Evolutionary conservation across 92 coral and sea anemone species (phyloP).

Genomic region (Meandrina meandrites): DNA sequence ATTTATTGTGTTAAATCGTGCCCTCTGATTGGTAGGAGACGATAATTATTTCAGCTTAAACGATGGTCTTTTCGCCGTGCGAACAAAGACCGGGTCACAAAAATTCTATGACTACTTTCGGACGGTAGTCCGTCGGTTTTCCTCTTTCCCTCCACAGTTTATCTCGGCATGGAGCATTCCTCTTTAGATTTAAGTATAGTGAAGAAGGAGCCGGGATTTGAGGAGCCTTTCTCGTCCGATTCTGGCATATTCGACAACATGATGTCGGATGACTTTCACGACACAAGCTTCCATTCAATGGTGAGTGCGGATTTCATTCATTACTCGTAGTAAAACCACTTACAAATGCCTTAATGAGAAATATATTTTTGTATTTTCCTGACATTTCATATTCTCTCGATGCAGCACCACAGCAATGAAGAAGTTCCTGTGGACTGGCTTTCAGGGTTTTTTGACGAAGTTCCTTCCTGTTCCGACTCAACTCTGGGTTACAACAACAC

Average conservation of each 20-base stretch:
- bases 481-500: conserved; percentile 55
- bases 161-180: conserved; percentile 68
- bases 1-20: background rate
- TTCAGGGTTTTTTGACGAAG: conserved; percentile 90
- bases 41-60: conserved; percentile 54
- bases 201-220: conserved; percentile 84
- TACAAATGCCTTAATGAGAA: background rate
- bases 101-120: conserved; percentile 39
- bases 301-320: conserved; percentile 44
- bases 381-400: background rate
- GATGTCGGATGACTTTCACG: conserved; percentile 88
- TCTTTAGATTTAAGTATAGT: conserved; percentile 86
- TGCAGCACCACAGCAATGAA: conserved; percentile 72
- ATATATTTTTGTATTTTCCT: background rate
- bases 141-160: conserved; percentile 18
- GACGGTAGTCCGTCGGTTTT: conserved; percentile 18
- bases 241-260: conserved; percentile 81
- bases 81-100: conserved; percentile 67
- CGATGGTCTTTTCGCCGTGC: conserved; percentile 53
- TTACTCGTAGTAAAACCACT: conserved; percentile 46
- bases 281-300: conserved; percentile 78
- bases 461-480: conserved; percentile 67
- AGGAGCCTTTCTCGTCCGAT: conserved; percentile 76
- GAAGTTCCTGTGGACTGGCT: conserved; percentile 98
- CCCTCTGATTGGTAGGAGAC: conserved; percentile 65